These are phyloP conservation scores for Macrochelys suwanniensis DNA, from an alignment of 2,797 vertebrate genomes.

Conservation along the genomic window DNA sequence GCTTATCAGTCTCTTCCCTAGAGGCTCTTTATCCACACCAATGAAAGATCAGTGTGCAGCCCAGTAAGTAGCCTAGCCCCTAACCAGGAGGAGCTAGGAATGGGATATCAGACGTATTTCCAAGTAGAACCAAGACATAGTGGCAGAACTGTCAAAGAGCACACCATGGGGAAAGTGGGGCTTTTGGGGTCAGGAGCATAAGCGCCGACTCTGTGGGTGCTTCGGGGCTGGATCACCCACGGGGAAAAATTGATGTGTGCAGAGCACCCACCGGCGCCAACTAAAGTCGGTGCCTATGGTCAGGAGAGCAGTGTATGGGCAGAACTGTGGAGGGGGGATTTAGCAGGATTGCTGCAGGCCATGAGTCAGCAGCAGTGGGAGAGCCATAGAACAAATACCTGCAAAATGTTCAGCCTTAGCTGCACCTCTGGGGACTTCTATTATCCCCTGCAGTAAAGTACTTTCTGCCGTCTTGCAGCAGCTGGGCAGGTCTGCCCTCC, in stretches of 20 bases:
- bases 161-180: background rate
- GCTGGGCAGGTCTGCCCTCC: background rate
- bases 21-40: background rate
- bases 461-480: background rate
- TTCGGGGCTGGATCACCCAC: no score
- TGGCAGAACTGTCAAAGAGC: background rate
- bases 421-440: background rate
- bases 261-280: no score
- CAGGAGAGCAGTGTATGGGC: background rate
- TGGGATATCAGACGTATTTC: background rate
- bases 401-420: background rate
- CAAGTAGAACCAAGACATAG: background rate
- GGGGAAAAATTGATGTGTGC: no score
- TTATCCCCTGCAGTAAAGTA: background rate
- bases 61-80: background rate
- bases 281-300: no score
- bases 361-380: background rate
- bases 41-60: background rate
- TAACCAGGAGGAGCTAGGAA: background rate
- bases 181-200: background rate
- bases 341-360: background rate
- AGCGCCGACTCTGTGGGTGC: no score
- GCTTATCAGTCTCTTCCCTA: background rate
- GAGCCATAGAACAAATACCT: background rate
- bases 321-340: background rate